Conservation (phyloP, 1,140 invertebrate species). For the Drosophila carrolli region DNA sequence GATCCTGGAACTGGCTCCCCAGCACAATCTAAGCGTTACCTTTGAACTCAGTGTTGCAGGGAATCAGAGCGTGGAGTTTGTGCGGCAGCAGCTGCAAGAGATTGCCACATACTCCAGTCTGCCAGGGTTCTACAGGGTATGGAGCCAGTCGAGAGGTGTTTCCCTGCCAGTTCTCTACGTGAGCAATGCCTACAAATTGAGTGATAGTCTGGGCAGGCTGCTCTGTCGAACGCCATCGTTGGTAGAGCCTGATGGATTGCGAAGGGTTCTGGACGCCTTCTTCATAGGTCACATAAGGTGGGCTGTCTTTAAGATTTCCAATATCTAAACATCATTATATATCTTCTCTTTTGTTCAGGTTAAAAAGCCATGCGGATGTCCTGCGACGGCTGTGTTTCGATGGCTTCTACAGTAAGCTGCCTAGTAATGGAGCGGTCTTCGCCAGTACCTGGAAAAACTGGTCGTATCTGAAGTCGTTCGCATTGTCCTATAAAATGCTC, state of each 20-base stretch:
- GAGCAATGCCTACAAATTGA: conserved; percentile 87
- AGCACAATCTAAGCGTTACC: conserved; percentile 76
- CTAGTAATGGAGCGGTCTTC: conserved; percentile 87
- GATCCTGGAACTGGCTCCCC: conserved; percentile 70
- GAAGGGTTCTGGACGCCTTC: conserved; percentile 86
- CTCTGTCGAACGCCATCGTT: conserved; percentile 80
- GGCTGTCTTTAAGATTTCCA: conserved; percentile 13
- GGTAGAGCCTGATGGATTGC: conserved; percentile 83
- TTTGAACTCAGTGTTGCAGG: conserved; percentile 74
- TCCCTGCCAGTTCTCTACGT: conserved; percentile 87
- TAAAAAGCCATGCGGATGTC: conserved; percentile 80
- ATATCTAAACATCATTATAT: not conserved
- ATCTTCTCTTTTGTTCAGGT: conserved; percentile 27
- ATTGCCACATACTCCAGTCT: conserved; percentile 64
- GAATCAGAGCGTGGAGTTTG: conserved; percentile 73
- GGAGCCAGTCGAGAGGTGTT: conserved; percentile 76
- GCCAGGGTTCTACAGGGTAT: conserved; percentile 86
- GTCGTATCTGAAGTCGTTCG: conserved; percentile 86
- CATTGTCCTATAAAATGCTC: conserved; percentile 86
- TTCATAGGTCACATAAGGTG: conserved; percentile 86
- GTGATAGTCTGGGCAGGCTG: conserved; percentile 85
- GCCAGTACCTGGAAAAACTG: conserved; percentile 89
- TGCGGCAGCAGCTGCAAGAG: conserved; percentile 74
- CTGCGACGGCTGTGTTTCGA: conserved; percentile 86
- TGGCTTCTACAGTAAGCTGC: conserved; percentile 88